phyloP scores from a whole-genome alignment of 2,113 vertebrate genomes.

The Plestiodon gilberti region DNA sequence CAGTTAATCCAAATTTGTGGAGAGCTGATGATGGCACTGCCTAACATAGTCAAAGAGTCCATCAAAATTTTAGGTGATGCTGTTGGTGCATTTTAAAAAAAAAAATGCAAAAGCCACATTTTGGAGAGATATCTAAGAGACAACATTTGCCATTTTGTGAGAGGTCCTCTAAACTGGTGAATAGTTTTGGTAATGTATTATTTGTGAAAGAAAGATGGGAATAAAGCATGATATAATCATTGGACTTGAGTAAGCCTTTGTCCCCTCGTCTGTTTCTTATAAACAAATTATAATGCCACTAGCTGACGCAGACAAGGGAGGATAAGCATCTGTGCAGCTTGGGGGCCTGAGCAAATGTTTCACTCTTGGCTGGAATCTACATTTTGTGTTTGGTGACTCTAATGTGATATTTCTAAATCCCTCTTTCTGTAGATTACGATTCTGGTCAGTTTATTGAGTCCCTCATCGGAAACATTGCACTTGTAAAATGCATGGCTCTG shows the following conservation, averaged over 20 bases:
- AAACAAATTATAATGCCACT: not conserved
- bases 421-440: not conserved
- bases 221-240: not conserved
- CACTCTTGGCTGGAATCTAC: not conserved
- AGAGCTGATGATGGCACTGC: not conserved
- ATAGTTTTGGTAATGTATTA: not conserved
- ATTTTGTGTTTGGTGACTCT: slow-evolving; percentile 2
- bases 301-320: not conserved
- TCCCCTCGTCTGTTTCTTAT: not conserved
- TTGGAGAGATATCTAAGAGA: no score
- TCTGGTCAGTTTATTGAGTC: not conserved
- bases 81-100: no score
- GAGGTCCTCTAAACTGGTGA: no score
- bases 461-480: not conserved
- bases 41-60: not conserved
- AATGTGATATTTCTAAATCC: slow-evolving; percentile 19
- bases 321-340: not conserved
- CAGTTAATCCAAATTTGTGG: not conserved
- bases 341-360: not conserved
- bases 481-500: not conserved
- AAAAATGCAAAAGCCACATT: no score
- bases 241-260: not conserved
- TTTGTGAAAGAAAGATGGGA: not conserved
- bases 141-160: no score
- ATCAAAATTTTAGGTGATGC: no score